Conservation (phyloP, 2,797 vertebrate genomes). For the Malacoctenus gilli region DNA sequence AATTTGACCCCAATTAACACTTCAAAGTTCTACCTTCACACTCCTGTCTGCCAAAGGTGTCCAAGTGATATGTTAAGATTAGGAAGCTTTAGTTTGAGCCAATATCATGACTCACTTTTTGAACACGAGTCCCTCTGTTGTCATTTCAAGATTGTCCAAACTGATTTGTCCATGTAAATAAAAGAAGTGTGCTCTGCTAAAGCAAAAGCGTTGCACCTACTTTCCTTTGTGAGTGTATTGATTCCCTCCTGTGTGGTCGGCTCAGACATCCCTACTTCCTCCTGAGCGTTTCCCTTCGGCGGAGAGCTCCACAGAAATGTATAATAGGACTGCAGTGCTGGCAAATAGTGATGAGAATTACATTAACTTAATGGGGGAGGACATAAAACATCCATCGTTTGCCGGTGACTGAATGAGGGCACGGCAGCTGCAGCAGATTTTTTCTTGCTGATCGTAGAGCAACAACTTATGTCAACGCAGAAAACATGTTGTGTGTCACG, state of each 20-base stretch:
- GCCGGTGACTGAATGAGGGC: slow-evolving; percentile 58
- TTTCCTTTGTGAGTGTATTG: slow-evolving; percentile 30
- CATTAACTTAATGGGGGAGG: slow-evolving; percentile 63
- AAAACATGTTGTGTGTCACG: slow-evolving; percentile 3
- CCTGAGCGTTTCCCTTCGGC: slow-evolving; percentile 34
- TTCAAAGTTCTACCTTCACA: slow-evolving; percentile 1
- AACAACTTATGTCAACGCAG: slow-evolving; percentile 17
- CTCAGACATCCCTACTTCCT: slow-evolving; percentile 28
- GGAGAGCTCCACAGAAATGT: slow-evolving; percentile 42
- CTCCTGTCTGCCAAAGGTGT: no score
- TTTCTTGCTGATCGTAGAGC: slow-evolving; percentile 46
- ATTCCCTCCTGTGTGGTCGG: slow-evolving; percentile 32
- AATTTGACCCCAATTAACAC: slow-evolving; percentile 51
- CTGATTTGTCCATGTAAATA: no score
- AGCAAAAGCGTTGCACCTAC: slow-evolving; percentile 5
- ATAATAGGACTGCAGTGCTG: slow-evolving; percentile 59
- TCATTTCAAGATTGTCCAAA: no score
- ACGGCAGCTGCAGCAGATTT: slow-evolving; percentile 19
- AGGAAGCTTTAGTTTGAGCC: neutral
- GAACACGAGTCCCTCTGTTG: no score
- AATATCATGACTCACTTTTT: neutral
- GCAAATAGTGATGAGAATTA: slow-evolving; percentile 66
- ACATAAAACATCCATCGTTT: slow-evolving; percentile 56
- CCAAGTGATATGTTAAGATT: neutral
- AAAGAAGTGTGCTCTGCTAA: slow-evolving; percentile 13